Base-by-base conservation (phyloP, 2,888 invertebrate genomes). In the Tyria jacobaeae region DNA sequence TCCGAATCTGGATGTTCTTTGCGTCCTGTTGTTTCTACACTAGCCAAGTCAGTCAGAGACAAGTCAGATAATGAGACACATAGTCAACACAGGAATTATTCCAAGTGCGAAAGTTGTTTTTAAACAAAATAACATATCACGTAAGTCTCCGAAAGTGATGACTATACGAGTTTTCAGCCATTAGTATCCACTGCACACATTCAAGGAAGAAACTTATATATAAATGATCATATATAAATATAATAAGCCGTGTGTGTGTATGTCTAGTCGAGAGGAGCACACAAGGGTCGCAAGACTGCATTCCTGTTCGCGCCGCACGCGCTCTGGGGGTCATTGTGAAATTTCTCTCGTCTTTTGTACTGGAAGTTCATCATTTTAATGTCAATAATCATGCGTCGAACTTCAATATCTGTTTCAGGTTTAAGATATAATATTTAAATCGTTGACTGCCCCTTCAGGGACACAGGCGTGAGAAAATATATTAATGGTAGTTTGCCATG, bases 211-310 rank as follows among this genome's bases (percentile, higher is more conserved):
- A 57, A 44, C 53, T 66, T 57, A 47, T 66, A 62, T 44, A 54
- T 49, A 62, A 52, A 54, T 31, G 44, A 50, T 27, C 49, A 34
- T 58, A 41, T 27, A 35, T 31, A 44, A n/a, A 52, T 35, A 37
- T 47, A 47, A 62, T 37, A 49, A 5, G 52, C 51, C 67, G 57
- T 44, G 48, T 66, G 71, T 80, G 79, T 73, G 76, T 60, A 73
- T 59, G 79, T 77, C 74, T 68, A 70, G 74, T 75, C 66, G 66
- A 76, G 73, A 85, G 64, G 73, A 85, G 62, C 52, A 61, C 73
- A 27, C 84, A 21, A 55, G 55, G 47, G 55, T 79, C 78, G 87
- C 79, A 73, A 78, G 83, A 87, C 89, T 87, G 89, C 89, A 89
- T 89, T 89, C 89, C 87, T 82, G 71, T 52, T 53, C 25, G 44